phyloP scores from a whole-genome alignment of 2,888 invertebrate genomes.

The Strigamia maritima region DNA sequence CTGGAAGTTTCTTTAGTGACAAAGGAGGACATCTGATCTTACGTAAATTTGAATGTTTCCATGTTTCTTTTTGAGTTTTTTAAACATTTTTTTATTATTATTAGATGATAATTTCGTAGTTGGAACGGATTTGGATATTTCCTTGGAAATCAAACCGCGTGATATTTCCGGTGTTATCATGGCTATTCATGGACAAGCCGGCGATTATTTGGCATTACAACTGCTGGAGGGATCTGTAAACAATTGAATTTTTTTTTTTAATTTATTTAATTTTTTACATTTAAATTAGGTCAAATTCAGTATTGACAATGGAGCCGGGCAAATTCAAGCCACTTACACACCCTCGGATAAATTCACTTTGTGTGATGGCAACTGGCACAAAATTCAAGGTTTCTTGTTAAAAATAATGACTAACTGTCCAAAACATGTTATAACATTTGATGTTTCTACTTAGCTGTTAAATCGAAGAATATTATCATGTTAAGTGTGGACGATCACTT shows the following conservation, averaged over 20 bases:
- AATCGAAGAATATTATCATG: slow-evolving; percentile 84
- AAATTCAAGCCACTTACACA: slow-evolving; percentile 69
- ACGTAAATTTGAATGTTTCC: slow-evolving; percentile 49
- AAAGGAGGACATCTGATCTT: slow-evolving; percentile 67
- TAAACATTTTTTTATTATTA: slow-evolving; percentile 44
- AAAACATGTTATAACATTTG: not conserved
- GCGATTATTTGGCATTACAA: slow-evolving; percentile 80
- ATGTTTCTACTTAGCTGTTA: slow-evolving; percentile 62
- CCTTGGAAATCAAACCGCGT: slow-evolving; percentile 82
- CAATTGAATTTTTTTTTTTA: not conserved
- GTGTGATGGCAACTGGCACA: slow-evolving; percentile 96
- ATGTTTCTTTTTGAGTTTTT: not conserved
- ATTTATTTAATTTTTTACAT: not conserved
- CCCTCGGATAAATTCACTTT: slow-evolving; percentile 65
- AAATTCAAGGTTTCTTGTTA: slow-evolving; percentile 58
- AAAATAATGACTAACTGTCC: slow-evolving; percentile 44
- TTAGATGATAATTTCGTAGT: slow-evolving; percentile 73
- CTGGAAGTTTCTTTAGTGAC: slow-evolving; percentile 78
- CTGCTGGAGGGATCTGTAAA: slow-evolving; percentile 72
- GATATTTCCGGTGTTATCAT: slow-evolving; percentile 78
- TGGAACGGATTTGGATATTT: slow-evolving; percentile 72
- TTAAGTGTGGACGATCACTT: slow-evolving; percentile 79
- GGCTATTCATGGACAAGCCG: slow-evolving; percentile 73
- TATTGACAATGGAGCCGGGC: slow-evolving; percentile 78
- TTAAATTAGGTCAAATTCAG: slow-evolving; percentile 63